Conservation (phyloP, 1,140 invertebrate species). For the Heliothis virescens region DNA sequence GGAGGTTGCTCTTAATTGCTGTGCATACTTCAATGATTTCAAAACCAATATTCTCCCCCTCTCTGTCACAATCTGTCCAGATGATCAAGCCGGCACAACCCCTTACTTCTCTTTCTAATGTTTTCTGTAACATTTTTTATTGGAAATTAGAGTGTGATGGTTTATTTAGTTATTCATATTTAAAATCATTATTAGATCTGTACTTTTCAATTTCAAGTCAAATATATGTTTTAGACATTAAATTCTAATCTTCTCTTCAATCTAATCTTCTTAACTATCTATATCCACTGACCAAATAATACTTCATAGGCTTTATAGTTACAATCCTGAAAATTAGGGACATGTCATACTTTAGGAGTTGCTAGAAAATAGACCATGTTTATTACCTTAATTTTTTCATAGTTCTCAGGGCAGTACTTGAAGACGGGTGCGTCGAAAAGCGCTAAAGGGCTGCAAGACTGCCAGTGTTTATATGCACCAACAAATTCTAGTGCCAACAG, state of each 20-base stretch:
- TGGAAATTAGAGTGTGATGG: not conserved
- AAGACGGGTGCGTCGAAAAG: constrained; percentile 96
- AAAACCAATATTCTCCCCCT: constrained; percentile 99
- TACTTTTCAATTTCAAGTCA: not conserved
- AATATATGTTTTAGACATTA: too few species aligned
- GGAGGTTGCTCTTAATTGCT: constrained; percentile 92
- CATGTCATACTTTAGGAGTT: not conserved
- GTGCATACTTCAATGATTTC: constrained; percentile 98
- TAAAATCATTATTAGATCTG: not conserved
- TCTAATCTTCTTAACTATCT: too few species aligned
- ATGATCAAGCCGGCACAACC: constrained; percentile 95
- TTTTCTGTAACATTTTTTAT: constrained; percentile 87
- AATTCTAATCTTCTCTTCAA: too few species aligned
- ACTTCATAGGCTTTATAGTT: too few species aligned
- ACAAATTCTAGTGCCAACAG: constrained; percentile 94
- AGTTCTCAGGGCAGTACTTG: constrained; percentile 92
- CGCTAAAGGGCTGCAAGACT: constrained; percentile 92
- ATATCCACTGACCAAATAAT: too few species aligned
- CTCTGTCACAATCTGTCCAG: constrained; percentile 99
- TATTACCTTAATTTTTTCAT: constrained; percentile 92
- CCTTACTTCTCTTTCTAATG: constrained; percentile 93
- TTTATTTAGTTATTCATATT: too few species aligned
- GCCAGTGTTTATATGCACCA: constrained; percentile 92
- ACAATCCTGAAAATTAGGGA: too few species aligned
- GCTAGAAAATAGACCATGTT: not conserved